Conservation (phyloP, 2,113 vertebrate genomes). For the Podocnemis expansa region DNA sequence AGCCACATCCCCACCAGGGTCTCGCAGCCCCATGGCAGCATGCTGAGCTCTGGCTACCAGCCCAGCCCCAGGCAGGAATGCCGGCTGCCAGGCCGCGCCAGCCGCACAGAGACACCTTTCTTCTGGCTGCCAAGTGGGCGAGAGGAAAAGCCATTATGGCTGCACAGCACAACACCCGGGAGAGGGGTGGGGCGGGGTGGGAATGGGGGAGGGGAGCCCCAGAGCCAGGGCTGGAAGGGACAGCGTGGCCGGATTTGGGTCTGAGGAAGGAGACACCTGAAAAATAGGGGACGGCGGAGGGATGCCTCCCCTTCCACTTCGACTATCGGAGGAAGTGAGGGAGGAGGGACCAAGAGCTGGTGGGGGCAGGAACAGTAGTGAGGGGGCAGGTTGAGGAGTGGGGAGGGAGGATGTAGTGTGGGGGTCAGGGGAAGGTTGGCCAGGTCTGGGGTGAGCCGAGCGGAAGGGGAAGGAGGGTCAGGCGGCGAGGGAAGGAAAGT, state of each 20-base stretch:
- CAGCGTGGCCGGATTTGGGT: too few species aligned
- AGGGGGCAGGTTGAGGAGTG: too few species aligned
- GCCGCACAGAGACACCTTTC: not conserved
- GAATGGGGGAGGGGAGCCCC: not conserved
- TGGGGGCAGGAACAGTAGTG: too few species aligned
- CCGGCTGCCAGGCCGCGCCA: too few species aligned
- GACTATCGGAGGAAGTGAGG: too few species aligned
- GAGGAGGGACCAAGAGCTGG: too few species aligned
- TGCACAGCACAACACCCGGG: constrained; percentile 50
- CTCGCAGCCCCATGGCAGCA: not conserved
- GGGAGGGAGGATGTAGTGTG: too few species aligned
- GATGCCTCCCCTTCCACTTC: too few species aligned
- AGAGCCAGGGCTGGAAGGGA: not conserved
- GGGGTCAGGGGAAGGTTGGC: too few species aligned
- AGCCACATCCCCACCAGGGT: not conserved
- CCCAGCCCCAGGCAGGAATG: not conserved
- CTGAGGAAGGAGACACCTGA: not conserved
- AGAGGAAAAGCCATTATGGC: constrained; percentile 46
- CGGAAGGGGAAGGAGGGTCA: not conserved
- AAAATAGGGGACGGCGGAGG: too few species aligned
- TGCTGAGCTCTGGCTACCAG: not conserved
- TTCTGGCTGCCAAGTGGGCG: not conserved
- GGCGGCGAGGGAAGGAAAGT: not conserved
- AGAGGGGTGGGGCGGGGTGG: not conserved
- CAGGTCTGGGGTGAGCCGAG: not conserved